Base-by-base conservation (phyloP, 1,140 invertebrate species). In the Saccostrea glomerata region DNA sequence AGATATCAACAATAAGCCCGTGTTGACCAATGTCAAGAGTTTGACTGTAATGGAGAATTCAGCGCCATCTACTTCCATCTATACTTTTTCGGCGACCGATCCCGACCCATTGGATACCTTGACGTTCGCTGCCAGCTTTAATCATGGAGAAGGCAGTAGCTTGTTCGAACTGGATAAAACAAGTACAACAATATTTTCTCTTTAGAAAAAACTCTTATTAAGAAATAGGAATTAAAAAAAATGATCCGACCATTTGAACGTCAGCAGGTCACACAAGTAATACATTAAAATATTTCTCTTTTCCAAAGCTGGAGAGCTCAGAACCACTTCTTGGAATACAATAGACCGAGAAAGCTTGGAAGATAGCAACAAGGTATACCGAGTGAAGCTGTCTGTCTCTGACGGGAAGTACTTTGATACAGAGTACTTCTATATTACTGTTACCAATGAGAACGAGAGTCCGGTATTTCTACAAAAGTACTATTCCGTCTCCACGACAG, bases 401-500 rank as follows among this genome's bases (percentile, higher is more conserved):
- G 85, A 86, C 13, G 85, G 85, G 11, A 77, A 86, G 66, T 86
- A 25, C 47, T 86, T 54, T 40, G 40, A 86, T 2, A 23, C 15
- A 25, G 30, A 73, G 54, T 73, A 63, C 0, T 55, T 86, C 17
- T 54, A 66, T 12, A 23, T 86, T 3, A 54, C 17, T 55, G 25
- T 86, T 20, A 13, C 25, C 25, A 86, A 86, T 30, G 40, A 73
- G n/a, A 86, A 86, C 47, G 85, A 86, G 66, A 73, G 36, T 66
- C 85, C 85, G n/a, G 36, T 86, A 9, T 86, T 86, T 20, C 40
- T 73, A n/a, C 85, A 86, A 25, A 86, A 86, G 55, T 86, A 77
- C 23, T 86, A 86, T 40, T 40, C 85, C 73, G 25, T 54, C n/a
- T 86, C 66, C 30, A 66, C 66, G 0, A 55, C 54, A 54, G 85